Evolutionary conservation across 1,140 invertebrate genomes (phyloP), one percentile per base, ranked within the genome.

Genomic region (Ceratina australensis): DNA sequence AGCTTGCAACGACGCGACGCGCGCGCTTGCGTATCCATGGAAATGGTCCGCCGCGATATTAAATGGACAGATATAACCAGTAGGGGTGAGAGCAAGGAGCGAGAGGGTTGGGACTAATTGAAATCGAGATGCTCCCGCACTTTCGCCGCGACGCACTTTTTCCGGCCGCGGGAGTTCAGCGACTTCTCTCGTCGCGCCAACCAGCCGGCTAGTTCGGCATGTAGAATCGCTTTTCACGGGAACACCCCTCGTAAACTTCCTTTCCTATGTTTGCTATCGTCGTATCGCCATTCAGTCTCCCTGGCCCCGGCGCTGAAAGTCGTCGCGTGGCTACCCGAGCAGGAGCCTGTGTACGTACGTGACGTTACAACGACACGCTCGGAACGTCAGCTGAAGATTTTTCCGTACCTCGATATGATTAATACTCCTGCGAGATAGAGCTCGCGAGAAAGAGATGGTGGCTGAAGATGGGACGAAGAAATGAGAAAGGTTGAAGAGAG

Each of bases 341-440:
- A n/a, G n/a, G n/a, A n/a, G 28, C 54, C 2, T 20, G 57, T 72
- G 68, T 75, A 66, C n/a, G 52, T 73, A 83, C 78, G 72, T 75
- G 74, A 79, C 66, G 60, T 59, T 26, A 77, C 68, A 22, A 61
- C 33, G 72, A 72, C 72, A 80, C 63, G 79, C 65, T 75, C 69
- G 75, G 75, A 84, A 78, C 71, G 78, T 84, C 66, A 69, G 72
- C 28, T 10, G 78, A 86, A 87, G 84, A 91, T 91, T 92, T 91
- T 89, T 90, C 85, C 83, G 86, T 82, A 87, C 82, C 86, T 89
- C 88, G 84, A 86, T 90, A 91, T 91, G 90, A 91, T 92, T 91
- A 91, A 92, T 92, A 90, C 85, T 83, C 85, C 56, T 66, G 78
- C 66, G 72, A 69, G 76, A 71, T 78, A 78, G 78, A 54, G 50